A percentile compares a stretch with the other conserved stretches of the same genome.
Evolutionary conservation across 2,888 invertebrate species (phyloP).

Genomic region (Megastigmus dorsalis): DNA sequence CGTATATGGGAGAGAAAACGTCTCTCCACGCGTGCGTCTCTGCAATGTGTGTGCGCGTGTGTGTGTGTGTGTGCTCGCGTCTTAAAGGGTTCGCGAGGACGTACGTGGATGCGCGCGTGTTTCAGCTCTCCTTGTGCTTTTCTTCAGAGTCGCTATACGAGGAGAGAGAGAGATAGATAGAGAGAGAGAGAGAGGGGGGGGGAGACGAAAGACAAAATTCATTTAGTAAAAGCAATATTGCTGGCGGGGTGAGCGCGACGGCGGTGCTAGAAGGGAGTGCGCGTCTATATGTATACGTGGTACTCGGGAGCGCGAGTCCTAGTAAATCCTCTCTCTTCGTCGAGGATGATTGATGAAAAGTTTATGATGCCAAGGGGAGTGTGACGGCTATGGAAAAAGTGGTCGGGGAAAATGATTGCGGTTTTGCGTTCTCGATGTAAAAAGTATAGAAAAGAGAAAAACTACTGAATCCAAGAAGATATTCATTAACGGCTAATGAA

Average conservation of each 20-base stretch:
- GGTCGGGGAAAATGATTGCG: no score
- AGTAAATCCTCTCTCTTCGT: not conserved
- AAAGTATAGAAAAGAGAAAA: no score
- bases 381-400: not conserved
- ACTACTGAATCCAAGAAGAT: no score
- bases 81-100: conserved; percentile 17
- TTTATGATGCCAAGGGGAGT: no score
- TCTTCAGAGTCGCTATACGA: not conserved
- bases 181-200: not conserved
- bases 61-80: not conserved
- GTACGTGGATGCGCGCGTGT: not conserved
- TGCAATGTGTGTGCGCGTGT: not conserved
- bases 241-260: not conserved
- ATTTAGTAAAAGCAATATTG: conserved; percentile 47
- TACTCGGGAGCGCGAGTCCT: not conserved
- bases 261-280: not conserved
- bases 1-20: conserved; percentile 3
- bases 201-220: conserved; percentile 30
- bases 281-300: not conserved
- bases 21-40: not conserved
- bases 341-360: conserved; percentile 18
- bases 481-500: no score
- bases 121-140: not conserved
- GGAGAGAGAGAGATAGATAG: no score
- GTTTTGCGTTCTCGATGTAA: no score